Evolutionary conservation across 2,797 vertebrate genomes (phyloP), one percentile per base, ranked within the genome.

Genomic region (Anguilla anguilla): DNA sequence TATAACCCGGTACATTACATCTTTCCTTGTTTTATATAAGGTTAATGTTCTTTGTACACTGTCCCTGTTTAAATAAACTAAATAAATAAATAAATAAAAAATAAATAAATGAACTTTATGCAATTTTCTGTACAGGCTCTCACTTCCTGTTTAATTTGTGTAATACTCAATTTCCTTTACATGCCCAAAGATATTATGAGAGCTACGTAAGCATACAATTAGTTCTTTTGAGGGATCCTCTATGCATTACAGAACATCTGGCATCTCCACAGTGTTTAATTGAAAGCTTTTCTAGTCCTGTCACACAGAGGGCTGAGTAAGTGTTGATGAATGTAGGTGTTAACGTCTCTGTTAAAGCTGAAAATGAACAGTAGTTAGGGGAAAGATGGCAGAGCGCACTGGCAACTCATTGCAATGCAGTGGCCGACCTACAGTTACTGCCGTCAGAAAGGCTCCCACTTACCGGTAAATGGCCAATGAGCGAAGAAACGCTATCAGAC

Each of bases 391-490:
- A 46, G 22, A n/a, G 5, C 9, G 5, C 74, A 35, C 72, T 4
- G 72, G 10, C 74, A 35, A 79, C 31, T 51, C 77, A 49, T 49
- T 49, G 49, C 25, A 81, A 22, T 43, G 39, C 43, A 81, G 46
- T 49, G 39, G 22, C 19, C 2, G 46, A 25, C 19, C 43, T 22
- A 82, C 25, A 51, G 6, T n/a, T 43, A 82, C 9, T 82, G 25
- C 43, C 49, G 46, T 55, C 31, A 17, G 51, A 69, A 17, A 67
- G 43, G 69, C 25, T 83, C 57, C 64, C 57, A 96, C 98, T 98
- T 97, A 99, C 98, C 94, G 98, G 96, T 94, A 97, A 95, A 96
- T 99, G 96, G 87, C 98, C 98, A 87, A 99, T 97, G 79, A 99
- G 96, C 89, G 96, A 96, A 0, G 96, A 97, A 93, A 99, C 96